These are phyloP conservation scores for Meda fulgida DNA, from an alignment of 2,797 vertebrate species.

Conservation along the genomic window DNA sequence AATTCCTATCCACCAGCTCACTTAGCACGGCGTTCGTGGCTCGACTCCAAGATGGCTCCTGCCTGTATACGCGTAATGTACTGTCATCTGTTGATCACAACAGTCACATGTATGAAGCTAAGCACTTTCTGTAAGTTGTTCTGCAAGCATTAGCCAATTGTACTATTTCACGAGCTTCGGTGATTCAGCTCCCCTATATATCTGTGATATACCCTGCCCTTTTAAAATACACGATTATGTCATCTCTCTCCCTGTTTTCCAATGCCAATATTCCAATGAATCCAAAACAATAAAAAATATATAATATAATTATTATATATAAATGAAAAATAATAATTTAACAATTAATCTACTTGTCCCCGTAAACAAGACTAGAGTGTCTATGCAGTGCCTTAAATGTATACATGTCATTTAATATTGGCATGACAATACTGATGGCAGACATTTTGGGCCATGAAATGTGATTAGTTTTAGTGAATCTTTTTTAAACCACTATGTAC, in stretches of 20 bases:
- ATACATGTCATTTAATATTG: not conserved
- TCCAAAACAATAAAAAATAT: not conserved
- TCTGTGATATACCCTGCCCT: not conserved
- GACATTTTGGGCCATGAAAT: not conserved
- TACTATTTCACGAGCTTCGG: not conserved
- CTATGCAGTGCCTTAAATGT: not conserved
- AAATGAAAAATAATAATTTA: not conserved
- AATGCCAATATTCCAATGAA: no score
- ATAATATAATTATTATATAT: no score
- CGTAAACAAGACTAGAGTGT: not conserved
- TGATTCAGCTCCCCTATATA: not conserved
- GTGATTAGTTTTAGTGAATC: not conserved
- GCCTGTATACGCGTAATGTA: no score
- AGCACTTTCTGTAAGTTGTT: not conserved
- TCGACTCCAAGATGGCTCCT: no score
- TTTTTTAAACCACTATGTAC: not conserved
- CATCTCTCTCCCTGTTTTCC: not conserved
- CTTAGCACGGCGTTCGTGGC: no score
- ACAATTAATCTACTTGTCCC: no score
- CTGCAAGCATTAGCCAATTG: not conserved
- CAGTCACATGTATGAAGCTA: not conserved
- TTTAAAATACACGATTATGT: not conserved
- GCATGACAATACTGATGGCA: not conserved
- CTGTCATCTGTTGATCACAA: slow-evolving; percentile 6
- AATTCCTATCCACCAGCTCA: no score